A percentile compares a stretch with the other conserved stretches of the same genome.
Evolutionary conservation across 2,888 invertebrate species (phyloP).

Genomic region (Drosophila trichaetosa): DNA sequence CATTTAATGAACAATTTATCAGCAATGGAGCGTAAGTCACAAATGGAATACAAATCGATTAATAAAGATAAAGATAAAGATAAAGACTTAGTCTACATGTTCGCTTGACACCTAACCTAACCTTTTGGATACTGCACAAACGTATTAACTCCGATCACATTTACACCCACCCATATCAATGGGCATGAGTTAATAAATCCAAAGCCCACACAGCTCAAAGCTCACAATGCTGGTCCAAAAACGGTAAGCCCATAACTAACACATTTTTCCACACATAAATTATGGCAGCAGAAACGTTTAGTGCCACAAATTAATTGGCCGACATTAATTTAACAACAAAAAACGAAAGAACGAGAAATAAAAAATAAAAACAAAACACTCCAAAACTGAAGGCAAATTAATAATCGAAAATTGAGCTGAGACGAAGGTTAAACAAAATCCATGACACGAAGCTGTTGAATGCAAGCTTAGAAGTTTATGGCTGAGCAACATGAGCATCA

Average conservation of each 20-base stretch:
- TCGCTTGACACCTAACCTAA: not conserved
- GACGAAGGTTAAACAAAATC: conserved; percentile 45
- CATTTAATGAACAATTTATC: not conserved
- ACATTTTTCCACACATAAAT: conserved; percentile 60
- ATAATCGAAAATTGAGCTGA: conserved; percentile 59
- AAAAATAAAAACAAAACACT: conserved; percentile 19
- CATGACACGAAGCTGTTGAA: conserved; percentile 35
- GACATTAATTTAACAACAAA: conserved; percentile 67
- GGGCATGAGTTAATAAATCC: conserved; percentile 49
- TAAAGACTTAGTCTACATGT: not conserved
- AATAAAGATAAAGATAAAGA: not conserved
- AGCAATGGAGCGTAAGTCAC: not conserved
- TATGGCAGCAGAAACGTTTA: conserved; percentile 65
- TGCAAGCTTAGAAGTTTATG: conserved; percentile 31
- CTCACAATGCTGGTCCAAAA: conserved; percentile 55
- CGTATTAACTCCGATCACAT: conserved; percentile 61
- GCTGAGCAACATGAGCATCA: conserved; percentile 22
- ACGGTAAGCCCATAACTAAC: conserved; percentile 37
- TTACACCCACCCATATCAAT: conserved; percentile 74
- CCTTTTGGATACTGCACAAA: conserved; percentile 8
- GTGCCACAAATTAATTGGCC: conserved; percentile 80
- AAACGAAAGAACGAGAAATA: not conserved
- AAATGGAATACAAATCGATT: not conserved
- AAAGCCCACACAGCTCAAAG: conserved; percentile 61
- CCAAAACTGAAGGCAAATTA: conserved; percentile 62